A percentile compares a stretch with the other conserved stretches of the same genome.
These are phyloP conservation scores for Oostethus manadensis DNA, from an alignment of 2,113 vertebrate genomes.

Conservation along the genomic window DNA sequence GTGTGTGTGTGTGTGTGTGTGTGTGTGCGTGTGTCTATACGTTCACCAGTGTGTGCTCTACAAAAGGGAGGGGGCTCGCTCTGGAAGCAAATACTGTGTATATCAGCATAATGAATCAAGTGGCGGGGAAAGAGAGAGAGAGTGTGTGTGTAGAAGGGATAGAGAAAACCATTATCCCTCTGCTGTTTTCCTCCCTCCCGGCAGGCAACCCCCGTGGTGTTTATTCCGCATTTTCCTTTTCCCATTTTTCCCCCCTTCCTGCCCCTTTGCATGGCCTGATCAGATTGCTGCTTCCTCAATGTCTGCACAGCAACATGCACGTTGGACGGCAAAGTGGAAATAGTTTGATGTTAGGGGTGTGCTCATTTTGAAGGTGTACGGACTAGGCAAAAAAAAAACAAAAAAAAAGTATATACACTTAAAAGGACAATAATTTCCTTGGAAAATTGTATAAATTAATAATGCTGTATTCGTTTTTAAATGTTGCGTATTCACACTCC, in stretches of 20 bases:
- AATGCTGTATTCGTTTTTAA: too few species aligned
- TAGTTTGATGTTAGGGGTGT: too few species aligned
- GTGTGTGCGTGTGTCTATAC: constrained; percentile 2
- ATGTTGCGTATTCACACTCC: too few species aligned
- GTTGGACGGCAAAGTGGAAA: neutral
- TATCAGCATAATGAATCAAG: constrained; percentile 82
- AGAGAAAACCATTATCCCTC: constrained; percentile 64
- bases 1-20: constrained; percentile 32
- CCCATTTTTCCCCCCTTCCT: constrained; percentile 3
- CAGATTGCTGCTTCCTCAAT: constrained; percentile 12
- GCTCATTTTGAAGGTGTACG: too few species aligned
- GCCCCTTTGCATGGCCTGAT: constrained; percentile 27
- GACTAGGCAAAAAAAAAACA: too few species aligned
- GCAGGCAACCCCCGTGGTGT: constrained; percentile 56
- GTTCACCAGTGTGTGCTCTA: constrained; percentile 27
- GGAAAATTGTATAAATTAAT: too few species aligned
- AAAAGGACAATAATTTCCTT: too few species aligned
- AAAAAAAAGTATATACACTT: too few species aligned
- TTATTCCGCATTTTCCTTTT: constrained; percentile 37
- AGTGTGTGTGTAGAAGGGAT: constrained; percentile 36
- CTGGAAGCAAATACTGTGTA: constrained; percentile 77
- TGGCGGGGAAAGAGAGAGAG: constrained; percentile 52
- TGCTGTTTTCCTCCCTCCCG: constrained; percentile 56
- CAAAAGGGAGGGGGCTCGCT: constrained; percentile 63
- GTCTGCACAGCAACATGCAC: neutral